Percentiles rank a stretch among this genome's conserved stretches.
Evolutionary conservation across 2,888 invertebrate species (phyloP).

Genomic region (Drosophila paranaensis): DNA sequence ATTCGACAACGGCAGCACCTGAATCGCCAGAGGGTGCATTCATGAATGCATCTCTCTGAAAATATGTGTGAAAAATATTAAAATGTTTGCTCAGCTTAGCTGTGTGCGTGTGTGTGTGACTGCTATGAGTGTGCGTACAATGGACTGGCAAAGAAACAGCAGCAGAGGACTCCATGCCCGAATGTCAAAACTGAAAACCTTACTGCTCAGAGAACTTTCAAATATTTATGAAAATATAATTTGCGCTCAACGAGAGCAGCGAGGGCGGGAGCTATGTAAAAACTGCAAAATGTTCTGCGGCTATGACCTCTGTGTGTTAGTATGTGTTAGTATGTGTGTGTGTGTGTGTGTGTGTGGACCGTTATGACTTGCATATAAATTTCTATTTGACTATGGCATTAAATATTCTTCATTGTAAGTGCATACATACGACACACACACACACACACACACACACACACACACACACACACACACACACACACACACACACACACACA

Average conservation of each 20-base stretch:
- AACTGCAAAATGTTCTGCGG: constrained; percentile 38
- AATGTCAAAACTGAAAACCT: constrained; percentile 50
- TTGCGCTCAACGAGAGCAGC: constrained; percentile 50
- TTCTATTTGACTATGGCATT: constrained; percentile 71
- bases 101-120: constrained; percentile 8
- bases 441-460: constrained; percentile 15
- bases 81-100: constrained; percentile 32
- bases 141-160: constrained; percentile 63
- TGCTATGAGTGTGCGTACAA: constrained; percentile 42
- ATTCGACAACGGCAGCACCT: constrained; percentile 45
- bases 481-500: constrained; percentile 17
- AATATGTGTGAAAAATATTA: constrained; percentile 50
- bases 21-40: constrained; percentile 47
- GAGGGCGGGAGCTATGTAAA: constrained; percentile 7
- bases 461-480: constrained; percentile 17
- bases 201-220: constrained; percentile 46
- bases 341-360: constrained; percentile 37
- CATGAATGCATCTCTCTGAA: constrained; percentile 23
- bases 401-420: constrained; percentile 35
- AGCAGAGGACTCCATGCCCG: constrained; percentile 23
- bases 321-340: constrained; percentile 14
- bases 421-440: constrained; percentile 25
- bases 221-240: constrained; percentile 80
- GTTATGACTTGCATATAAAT: constrained; percentile 78
- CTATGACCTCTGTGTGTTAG: constrained; percentile 8